phyloP scores from a whole-genome alignment of 2,113 vertebrate genomes.

The Oryzias celebensis region DNA sequence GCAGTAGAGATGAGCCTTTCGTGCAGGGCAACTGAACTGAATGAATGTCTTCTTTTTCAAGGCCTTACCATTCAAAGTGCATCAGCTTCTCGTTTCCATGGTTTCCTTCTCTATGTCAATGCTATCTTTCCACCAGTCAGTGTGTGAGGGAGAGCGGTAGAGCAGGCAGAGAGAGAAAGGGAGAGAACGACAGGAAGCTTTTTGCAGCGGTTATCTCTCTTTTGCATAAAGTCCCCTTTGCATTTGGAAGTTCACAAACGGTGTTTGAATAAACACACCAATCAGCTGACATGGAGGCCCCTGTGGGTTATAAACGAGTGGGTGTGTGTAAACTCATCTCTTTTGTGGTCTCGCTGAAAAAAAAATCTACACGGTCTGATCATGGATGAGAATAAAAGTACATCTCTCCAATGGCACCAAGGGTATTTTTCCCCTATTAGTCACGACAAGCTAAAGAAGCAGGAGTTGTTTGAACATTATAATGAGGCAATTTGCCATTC shows the following conservation, averaged over 20 bases:
- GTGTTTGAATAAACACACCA: conserved; percentile 62
- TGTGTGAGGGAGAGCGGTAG: conserved; percentile 16
- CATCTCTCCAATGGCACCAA: conserved; percentile 40
- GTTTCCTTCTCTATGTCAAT: conserved; percentile 66
- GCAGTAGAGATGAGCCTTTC: conserved; percentile 49
- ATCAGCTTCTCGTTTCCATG: conserved; percentile 76
- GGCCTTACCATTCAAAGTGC: conserved; percentile 74
- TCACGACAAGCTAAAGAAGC: conserved; percentile 39
- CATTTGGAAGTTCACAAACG: conserved; percentile 58
- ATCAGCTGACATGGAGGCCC: conserved; percentile 54
- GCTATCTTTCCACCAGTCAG: conserved; percentile 65
- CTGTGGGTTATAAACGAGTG: conserved; percentile 60
- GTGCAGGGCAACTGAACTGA: conserved; percentile 54
- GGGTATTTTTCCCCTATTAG: conserved; percentile 42
- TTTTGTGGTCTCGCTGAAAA: conserved; percentile 63
- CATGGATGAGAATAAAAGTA: conserved; percentile 42
- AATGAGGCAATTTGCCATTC: conserved; percentile 37
- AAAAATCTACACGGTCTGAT: conserved; percentile 54
- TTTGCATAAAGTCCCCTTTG: conserved; percentile 73
- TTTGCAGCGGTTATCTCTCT: conserved; percentile 68
- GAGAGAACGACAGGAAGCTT: conserved; percentile 61
- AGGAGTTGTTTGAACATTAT: conserved; percentile 43
- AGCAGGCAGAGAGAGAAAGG: conserved; percentile 18
- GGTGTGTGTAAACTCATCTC: conserved; percentile 64
- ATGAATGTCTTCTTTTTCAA: conserved; percentile 73